Evolutionary conservation across 2,888 invertebrate species (phyloP), one percentile per base, ranked within the genome.

Genomic region (Campoplex nolae): DNA sequence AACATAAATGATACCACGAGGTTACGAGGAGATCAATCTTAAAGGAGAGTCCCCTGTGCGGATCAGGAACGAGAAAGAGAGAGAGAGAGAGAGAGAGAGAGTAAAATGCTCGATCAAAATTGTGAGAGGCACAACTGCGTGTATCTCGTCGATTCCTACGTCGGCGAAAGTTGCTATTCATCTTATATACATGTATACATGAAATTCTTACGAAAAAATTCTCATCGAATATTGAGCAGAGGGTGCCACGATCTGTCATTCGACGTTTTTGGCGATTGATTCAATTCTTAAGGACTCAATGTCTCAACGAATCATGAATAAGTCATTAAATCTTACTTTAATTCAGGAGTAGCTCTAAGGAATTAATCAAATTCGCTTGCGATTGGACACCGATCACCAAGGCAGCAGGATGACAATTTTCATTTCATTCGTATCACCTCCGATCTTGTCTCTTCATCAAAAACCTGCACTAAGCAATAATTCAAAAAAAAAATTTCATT

Each of bases 51-150:
- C n/a, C 48, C 23, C 67, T 51, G 18, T 23, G 62, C 56, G 42
- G 42, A 58, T 35, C 78, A 67, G 54, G 28, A 67, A 79, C 56
- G 77, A 75, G 80, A 87, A 89, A 84, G 85, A 88, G 88, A 23
- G 88, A 84, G 86, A 89, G 88, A n/a, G 77, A 75, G 80, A 87
- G 88, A 84, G 85, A 88, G 88, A 23, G 88, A 84, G 86, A 89
- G 88, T 85, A 67, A 87, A 87, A 85, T 87, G 85, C 56, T 74
- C 70, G 79, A 70, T 73, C n/a, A 78, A 32, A 38, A 73, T 80
- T 67, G 80, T 65, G 76, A 84, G 74, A 77, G 83, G 74, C 62
- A 51, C 62, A 67, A 68, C 56, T 83, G 32, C 78, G 83, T 23
- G 23, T 35, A 81, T 51, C 38, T 82, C 77, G 78, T 83, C 58